phyloP scores from a whole-genome alignment of 23 tunicate genomes.

The Pegea sp. region DNA sequence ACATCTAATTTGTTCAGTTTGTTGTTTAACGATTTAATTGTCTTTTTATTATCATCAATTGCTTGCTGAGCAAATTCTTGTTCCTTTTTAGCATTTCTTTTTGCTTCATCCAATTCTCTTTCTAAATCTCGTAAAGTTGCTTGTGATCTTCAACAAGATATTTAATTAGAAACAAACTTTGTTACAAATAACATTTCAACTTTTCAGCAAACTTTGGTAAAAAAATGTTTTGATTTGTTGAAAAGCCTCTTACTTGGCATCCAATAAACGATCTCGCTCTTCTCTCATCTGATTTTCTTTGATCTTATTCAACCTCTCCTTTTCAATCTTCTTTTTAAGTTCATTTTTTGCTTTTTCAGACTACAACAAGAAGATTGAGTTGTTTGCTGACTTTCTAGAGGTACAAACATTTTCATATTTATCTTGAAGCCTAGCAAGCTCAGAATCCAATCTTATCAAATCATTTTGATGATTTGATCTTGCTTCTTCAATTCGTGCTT shows the following conservation, averaged over 20 bases:
- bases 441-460: slow-evolving; percentile 1
- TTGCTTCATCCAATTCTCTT: slow-evolving; percentile 45
- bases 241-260: slow-evolving; percentile 29
- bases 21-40: slow-evolving; percentile 28
- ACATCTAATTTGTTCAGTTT: slow-evolving; percentile 57
- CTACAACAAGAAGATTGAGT: slow-evolving; percentile 10
- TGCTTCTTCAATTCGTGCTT: slow-evolving; percentile 68
- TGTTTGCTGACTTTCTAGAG: no score
- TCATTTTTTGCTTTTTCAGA: slow-evolving; percentile 43
- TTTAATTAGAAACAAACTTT: no score
- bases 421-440: neutral
- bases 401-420: neutral
- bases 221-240: neutral
- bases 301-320: slow-evolving; percentile 28
- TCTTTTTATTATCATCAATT: slow-evolving; percentile 32
- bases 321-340: slow-evolving; percentile 22
- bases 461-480: slow-evolving; percentile 31
- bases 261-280: slow-evolving; percentile 33
- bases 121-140: slow-evolving; percentile 59
- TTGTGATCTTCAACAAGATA: slow-evolving; percentile 28
- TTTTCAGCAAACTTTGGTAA: neutral
- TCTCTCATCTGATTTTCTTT: slow-evolving; percentile 42
- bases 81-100: slow-evolving; percentile 15
- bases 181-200: neutral
- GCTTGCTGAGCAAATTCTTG: slow-evolving; percentile 17